phyloP scores from a whole-genome alignment of 1,140 invertebrate genomes.

The Drosophila baimaii region DNA sequence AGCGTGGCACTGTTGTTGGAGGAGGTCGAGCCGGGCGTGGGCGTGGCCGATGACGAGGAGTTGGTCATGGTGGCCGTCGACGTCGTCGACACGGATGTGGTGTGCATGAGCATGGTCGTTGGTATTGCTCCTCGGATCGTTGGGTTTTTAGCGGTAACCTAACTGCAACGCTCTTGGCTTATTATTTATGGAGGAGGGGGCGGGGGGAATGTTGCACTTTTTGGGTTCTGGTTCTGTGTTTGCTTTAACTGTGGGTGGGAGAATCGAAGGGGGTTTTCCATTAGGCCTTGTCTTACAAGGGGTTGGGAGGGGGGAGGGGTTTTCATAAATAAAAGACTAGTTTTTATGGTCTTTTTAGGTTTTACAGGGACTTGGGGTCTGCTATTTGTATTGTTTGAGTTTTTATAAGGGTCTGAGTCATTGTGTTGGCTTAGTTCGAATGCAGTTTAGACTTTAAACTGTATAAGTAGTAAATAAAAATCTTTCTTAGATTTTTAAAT shows the following conservation, averaged over 20 bases:
- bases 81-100: conserved; percentile 63
- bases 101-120: conserved; percentile 67
- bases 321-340: conserved; percentile 19
- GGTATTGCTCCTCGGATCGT: conserved; percentile 30
- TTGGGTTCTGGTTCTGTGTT: conserved; percentile 29
- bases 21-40: conserved; percentile 78
- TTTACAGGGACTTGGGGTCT: neutral
- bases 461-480: neutral
- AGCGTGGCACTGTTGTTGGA: conserved; percentile 78
- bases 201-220: conserved; percentile 43
- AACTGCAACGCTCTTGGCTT: conserved; percentile 37
- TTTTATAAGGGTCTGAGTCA: neutral
- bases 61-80: conserved; percentile 76
- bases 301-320: too few relatives aligned
- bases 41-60: conserved; percentile 77
- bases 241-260: conserved; percentile 38
- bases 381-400: neutral
- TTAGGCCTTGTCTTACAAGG: conserved; percentile 17
- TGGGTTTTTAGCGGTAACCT: conserved; percentile 35
- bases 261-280: conserved; percentile 14
- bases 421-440: neutral
- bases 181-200: conserved; percentile 10
- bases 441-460: neutral
- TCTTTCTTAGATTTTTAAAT: too few relatives aligned
- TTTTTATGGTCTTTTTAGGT: conserved; percentile 25